A percentile compares a stretch with the other conserved stretches of the same genome.
Conservation (phyloP, 2,888 invertebrate species). For the Patella ulyssiponensis region DNA sequence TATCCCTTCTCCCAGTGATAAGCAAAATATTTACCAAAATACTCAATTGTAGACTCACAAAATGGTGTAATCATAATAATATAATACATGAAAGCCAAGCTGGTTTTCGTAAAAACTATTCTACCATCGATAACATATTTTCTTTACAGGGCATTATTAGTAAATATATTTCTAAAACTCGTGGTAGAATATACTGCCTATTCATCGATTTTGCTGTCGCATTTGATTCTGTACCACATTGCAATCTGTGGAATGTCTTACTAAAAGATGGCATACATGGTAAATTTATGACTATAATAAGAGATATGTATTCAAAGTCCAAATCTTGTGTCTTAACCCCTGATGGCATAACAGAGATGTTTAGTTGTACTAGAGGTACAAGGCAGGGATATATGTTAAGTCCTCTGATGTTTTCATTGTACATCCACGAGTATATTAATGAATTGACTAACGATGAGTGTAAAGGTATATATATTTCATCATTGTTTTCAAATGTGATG, state of each 20-base stretch:
- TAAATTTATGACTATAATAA: background rate
- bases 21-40: slow-evolving; percentile 4
- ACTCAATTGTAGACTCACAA: background rate
- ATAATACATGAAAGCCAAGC: background rate
- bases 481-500: too few relatives aligned
- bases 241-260: background rate
- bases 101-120: slow-evolving; percentile 10
- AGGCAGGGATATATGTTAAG: slow-evolving; percentile 14
- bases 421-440: background rate
- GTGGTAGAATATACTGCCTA: slow-evolving; percentile 3
- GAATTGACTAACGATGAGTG: too few relatives aligned
- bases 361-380: slow-evolving; percentile 1
- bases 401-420: background rate
- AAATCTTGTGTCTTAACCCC: slow-evolving; percentile 14
- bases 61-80: background rate
- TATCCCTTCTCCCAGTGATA: background rate
- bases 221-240: background rate
- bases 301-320: slow-evolving; percentile 13
- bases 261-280: background rate
- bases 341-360: background rate
- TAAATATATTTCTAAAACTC: background rate
- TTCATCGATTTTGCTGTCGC: background rate
- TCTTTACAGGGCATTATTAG: background rate
- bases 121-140: slow-evolving; percentile 6
- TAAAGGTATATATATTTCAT: too few relatives aligned